Evolutionary conservation across 2,797 vertebrate species (phyloP).

Genomic region (Dicrostonyx torquatus): DNA sequence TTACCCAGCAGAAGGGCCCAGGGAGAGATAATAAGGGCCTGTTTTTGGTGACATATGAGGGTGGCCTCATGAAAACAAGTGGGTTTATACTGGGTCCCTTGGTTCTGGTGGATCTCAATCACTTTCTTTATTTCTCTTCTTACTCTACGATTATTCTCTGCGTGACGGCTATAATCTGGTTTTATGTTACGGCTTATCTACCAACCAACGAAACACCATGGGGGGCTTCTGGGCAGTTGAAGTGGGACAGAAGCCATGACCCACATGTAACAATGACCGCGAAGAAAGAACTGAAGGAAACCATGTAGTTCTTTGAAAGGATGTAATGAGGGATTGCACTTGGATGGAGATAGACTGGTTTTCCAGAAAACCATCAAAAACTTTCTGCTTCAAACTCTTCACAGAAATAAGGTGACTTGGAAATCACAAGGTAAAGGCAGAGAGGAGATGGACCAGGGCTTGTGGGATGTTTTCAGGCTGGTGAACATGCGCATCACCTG

Average conservation of each 20-base stretch:
- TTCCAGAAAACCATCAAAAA: slow-evolving; percentile 2
- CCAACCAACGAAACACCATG: neutral
- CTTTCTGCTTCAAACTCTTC: neutral
- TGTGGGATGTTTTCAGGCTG: neutral
- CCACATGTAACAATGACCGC: neutral
- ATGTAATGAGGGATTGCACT: neutral
- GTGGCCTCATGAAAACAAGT: slow-evolving; percentile 40
- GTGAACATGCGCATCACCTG: neutral
- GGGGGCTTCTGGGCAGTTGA: neutral
- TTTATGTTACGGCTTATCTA: neutral
- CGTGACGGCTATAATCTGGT: neutral
- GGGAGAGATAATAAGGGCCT: slow-evolving; percentile 54
- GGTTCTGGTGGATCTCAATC: slow-evolving; percentile 20
- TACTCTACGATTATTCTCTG: neutral
- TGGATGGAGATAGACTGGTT: neutral
- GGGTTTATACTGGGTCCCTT: neutral
- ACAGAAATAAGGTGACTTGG: neutral
- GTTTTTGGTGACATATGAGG: slow-evolving; percentile 64
- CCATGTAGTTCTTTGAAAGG: slow-evolving; percentile 43
- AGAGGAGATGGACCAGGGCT: neutral
- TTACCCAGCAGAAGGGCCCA: slow-evolving; percentile 64
- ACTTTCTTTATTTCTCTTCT: slow-evolving; percentile 34
- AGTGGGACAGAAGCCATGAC: neutral
- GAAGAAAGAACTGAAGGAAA: neutral
- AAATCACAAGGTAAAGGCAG: neutral